Evolutionary conservation across 2,113 vertebrate species (phyloP).

Genomic region (Petromus typicus): DNA sequence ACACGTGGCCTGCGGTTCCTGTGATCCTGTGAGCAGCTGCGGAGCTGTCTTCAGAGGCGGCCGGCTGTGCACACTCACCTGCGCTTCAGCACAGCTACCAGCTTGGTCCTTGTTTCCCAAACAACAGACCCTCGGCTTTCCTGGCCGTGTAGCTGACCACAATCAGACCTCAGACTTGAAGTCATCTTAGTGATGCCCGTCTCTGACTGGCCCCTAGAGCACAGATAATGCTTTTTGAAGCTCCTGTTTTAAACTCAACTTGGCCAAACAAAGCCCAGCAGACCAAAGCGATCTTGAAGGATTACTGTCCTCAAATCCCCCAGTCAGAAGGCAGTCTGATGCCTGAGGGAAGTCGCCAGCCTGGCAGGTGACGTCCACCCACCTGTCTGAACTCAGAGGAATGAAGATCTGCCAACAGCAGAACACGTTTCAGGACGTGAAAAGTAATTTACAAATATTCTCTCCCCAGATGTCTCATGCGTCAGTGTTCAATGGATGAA

Average conservation of each 20-base stretch:
- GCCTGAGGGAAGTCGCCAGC: accelerated
- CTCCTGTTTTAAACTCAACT: not conserved
- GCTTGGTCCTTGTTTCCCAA: not conserved
- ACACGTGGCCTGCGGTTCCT: too few relatives aligned
- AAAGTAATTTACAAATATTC: not conserved
- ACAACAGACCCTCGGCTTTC: not conserved
- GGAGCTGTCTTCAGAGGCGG: too few relatives aligned
- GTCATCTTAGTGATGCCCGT: accelerated
- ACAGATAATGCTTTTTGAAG: not conserved
- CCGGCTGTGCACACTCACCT: too few relatives aligned
- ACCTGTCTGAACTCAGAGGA: not conserved
- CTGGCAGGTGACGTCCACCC: not conserved
- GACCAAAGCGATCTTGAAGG: not conserved
- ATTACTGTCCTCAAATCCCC: not conserved
- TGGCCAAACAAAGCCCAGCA: not conserved
- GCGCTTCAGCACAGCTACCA: not conserved
- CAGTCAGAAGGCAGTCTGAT: too few relatives aligned
- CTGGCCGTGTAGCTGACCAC: not conserved
- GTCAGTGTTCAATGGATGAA: not conserved
- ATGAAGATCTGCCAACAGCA: not conserved
- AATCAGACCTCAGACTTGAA: not conserved
- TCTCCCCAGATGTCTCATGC: not conserved
- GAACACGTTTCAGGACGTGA: constrained; percentile 17
- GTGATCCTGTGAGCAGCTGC: too few relatives aligned
- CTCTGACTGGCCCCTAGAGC: not conserved